A percentile compares a stretch with the other conserved stretches of the same genome.
phyloP scores from a whole-genome alignment of 1,140 invertebrate species.

The Drosophila ercepeae region DNA sequence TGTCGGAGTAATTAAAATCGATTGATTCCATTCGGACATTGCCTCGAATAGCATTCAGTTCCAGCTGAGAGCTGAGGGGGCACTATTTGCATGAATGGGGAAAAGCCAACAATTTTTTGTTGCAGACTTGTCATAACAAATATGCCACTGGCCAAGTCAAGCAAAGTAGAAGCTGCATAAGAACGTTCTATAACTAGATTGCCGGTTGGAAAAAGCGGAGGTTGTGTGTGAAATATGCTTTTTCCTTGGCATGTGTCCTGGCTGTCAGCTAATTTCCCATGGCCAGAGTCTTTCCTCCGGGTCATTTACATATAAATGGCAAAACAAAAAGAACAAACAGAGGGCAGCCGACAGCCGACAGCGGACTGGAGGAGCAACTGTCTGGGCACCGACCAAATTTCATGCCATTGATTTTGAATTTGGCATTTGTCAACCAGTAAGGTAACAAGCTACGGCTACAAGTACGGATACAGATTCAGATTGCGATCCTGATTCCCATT shows the following conservation, averaged over 20 bases:
- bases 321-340: constrained; percentile 26
- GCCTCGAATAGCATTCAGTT: not conserved
- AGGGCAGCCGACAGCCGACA: not conserved
- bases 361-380: not conserved
- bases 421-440: constrained; percentile 39
- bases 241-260: constrained; percentile 38
- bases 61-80: not conserved
- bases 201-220: not conserved
- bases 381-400: not conserved
- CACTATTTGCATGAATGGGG: constrained; percentile 20
- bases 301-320: constrained; percentile 78
- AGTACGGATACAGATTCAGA: not conserved
- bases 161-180: not conserved
- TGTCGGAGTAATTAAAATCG: constrained; percentile 60
- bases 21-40: constrained; percentile 51
- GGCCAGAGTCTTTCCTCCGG: constrained; percentile 14
- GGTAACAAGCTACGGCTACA: constrained; percentile 8
- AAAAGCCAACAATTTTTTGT: not conserved
- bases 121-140: constrained; percentile 32
- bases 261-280: constrained; percentile 44
- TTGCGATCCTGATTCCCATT: not conserved
- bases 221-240: constrained; percentile 59
- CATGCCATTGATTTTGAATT: constrained; percentile 60
- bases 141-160: constrained; percentile 12
- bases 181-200: constrained; percentile 5